A percentile compares a stretch with the other conserved stretches of the same genome.
Evolutionary conservation across 2,113 vertebrate species (phyloP).

Genomic region (Eulemur rufifrons): DNA sequence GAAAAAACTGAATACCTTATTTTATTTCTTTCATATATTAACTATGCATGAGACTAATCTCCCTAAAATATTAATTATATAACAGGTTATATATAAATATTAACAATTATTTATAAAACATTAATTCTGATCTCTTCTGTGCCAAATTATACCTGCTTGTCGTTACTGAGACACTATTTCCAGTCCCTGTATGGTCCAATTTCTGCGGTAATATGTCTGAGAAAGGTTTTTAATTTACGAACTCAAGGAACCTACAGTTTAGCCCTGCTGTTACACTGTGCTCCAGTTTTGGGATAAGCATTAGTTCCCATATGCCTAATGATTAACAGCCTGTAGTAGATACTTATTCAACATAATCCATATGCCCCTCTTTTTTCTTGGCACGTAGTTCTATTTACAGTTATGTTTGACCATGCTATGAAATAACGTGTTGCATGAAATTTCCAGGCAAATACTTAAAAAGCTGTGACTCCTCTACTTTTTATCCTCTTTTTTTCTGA

Average conservation of each 20-base stretch:
- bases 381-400: neutral
- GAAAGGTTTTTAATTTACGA: neutral
- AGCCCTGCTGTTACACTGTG: neutral
- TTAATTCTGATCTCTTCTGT: neutral
- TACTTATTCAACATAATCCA: neutral
- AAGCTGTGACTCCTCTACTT: neutral
- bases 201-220: neutral
- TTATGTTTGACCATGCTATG: neutral
- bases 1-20: neutral
- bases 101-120: neutral
- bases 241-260: neutral
- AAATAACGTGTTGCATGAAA: neutral
- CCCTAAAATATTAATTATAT: neutral
- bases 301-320: neutral
- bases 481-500: neutral
- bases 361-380: neutral
- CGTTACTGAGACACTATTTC: neutral
- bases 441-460: neutral
- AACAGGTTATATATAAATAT: neutral
- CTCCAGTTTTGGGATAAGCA: neutral
- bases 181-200: neutral
- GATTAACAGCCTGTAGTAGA: neutral
- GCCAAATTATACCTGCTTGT: neutral
- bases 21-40: neutral
- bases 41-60: neutral